These are phyloP conservation scores for Scolopax rusticola DNA, from an alignment of 2,797 vertebrate genomes.

Conservation along the genomic window DNA sequence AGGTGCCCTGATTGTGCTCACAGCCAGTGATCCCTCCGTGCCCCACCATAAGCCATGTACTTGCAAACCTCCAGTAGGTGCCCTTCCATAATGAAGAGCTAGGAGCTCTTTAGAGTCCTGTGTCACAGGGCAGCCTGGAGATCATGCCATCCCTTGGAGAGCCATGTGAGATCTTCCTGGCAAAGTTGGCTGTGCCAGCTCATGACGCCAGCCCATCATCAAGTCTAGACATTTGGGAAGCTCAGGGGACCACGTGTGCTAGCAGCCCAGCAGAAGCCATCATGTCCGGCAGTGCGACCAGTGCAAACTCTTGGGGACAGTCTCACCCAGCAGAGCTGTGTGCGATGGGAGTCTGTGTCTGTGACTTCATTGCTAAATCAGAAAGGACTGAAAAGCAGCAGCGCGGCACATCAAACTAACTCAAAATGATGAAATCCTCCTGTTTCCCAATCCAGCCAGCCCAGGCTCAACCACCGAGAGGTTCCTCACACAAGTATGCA, in stretches of 20 bases:
- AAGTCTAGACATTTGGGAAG: neutral
- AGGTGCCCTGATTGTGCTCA: neutral
- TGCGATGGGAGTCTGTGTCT: neutral
- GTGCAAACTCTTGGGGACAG: neutral
- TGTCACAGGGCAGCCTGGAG: neutral
- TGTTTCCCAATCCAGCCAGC: neutral
- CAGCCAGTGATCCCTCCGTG: neutral
- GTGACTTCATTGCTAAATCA: neutral
- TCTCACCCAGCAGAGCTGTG: neutral
- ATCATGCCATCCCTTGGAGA: rapidly evolving
- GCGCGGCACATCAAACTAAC: neutral
- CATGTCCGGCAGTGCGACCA: neutral
- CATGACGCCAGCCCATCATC: neutral
- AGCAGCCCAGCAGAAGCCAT: neutral
- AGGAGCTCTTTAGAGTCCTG: neutral
- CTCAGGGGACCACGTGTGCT: neutral
- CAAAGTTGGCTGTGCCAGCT: neutral
- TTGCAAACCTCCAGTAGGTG: neutral
- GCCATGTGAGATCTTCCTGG: neutral
- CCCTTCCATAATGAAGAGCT: neutral
- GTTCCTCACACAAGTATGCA: neutral
- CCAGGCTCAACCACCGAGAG: rapidly evolving
- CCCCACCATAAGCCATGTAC: neutral
- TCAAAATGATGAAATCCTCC: neutral
- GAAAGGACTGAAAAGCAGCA: neutral